These are phyloP conservation scores for Eupeodes corollae DNA, from an alignment of 1,140 invertebrate genomes.

Conservation along the genomic window DNA sequence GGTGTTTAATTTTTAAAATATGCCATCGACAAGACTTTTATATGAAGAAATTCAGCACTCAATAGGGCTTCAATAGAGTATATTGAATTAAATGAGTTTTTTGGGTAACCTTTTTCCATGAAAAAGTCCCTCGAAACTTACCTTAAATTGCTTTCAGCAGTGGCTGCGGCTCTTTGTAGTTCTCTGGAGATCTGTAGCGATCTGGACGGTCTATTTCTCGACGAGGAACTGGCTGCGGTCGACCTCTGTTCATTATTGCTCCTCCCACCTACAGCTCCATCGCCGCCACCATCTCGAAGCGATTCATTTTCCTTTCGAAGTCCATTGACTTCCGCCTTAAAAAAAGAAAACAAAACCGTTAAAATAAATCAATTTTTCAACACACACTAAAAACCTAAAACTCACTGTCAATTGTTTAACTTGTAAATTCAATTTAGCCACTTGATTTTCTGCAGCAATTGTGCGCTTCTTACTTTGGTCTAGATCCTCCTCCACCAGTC, in stretches of 20 bases:
- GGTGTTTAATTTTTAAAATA: too few relatives aligned
- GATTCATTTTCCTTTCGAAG: constrained; percentile 39
- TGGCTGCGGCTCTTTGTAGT: constrained; percentile 47
- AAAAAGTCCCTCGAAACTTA: too few relatives aligned
- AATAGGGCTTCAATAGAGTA: too few relatives aligned
- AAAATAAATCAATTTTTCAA: constrained; percentile 1
- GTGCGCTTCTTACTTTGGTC: constrained; percentile 46
- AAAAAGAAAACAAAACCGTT: constrained; percentile 9
- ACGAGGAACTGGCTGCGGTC: constrained; percentile 12
- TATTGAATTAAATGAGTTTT: too few relatives aligned
- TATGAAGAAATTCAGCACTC: too few relatives aligned
- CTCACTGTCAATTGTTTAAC: constrained; percentile 46
- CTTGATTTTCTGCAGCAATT: constrained; percentile 43
- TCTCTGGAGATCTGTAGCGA: constrained; percentile 37
- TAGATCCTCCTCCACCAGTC: constrained; percentile 47
- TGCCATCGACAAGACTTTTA: too few relatives aligned
- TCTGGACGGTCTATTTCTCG: constrained; percentile 16
- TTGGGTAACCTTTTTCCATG: too few relatives aligned
- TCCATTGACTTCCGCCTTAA: constrained; percentile 32
- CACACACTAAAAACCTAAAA: neutral
- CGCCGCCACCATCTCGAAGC: constrained; percentile 26
- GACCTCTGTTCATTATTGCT: constrained; percentile 11
- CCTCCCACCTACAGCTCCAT: constrained; percentile 14
- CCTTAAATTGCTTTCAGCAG: constrained; percentile 53
- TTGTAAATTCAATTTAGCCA: constrained; percentile 45